Conservation (phyloP, 2,888 invertebrate genomes). For the Stratiomys singularior region DNA sequence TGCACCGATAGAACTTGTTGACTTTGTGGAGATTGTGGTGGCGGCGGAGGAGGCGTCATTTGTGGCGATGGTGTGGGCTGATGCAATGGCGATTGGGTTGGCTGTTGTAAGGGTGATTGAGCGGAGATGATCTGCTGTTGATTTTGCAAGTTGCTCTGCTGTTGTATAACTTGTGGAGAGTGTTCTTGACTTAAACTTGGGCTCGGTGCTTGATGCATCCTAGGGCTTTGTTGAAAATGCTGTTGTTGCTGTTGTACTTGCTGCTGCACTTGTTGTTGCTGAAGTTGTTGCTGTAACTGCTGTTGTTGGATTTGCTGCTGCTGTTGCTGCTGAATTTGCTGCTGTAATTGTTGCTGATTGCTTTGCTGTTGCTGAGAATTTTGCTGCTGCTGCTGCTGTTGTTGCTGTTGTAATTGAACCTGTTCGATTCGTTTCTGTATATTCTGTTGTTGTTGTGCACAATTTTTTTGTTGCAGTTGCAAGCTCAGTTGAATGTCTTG, state of each 20-base stretch:
- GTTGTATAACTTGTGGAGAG: conserved; percentile 60
- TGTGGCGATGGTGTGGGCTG: conserved; percentile 59
- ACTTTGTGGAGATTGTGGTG: conserved; percentile 57
- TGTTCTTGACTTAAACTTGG: conserved; percentile 60
- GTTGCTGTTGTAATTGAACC: conserved; percentile 60
- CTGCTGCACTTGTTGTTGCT: conserved; percentile 56
- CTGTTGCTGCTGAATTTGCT: conserved; percentile 55
- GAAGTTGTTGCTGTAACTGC: conserved; percentile 56
- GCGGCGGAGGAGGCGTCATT: conserved; percentile 64
- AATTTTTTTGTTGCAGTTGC: conserved; percentile 69
- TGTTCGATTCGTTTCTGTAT: conserved; percentile 61
- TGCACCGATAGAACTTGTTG: conserved; percentile 56
- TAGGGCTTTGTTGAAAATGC: conserved; percentile 60
- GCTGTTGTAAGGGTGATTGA: conserved; percentile 57
- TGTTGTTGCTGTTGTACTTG: conserved; percentile 56
- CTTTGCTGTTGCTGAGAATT: conserved; percentile 60
- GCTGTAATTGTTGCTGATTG: conserved; percentile 55
- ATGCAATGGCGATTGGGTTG: conserved; percentile 31
- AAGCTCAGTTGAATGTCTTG: conserved; percentile 68
- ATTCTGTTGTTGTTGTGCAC: conserved; percentile 66
- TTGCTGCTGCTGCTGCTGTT: conserved; percentile 57
- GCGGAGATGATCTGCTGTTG: conserved; percentile 58
- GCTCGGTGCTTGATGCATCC: conserved; percentile 63
- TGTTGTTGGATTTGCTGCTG: conserved; percentile 62
- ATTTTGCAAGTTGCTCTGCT: conserved; percentile 56